Base-by-base conservation (phyloP, 2,797 vertebrate species). In the Neosalanx taihuensis region DNA sequence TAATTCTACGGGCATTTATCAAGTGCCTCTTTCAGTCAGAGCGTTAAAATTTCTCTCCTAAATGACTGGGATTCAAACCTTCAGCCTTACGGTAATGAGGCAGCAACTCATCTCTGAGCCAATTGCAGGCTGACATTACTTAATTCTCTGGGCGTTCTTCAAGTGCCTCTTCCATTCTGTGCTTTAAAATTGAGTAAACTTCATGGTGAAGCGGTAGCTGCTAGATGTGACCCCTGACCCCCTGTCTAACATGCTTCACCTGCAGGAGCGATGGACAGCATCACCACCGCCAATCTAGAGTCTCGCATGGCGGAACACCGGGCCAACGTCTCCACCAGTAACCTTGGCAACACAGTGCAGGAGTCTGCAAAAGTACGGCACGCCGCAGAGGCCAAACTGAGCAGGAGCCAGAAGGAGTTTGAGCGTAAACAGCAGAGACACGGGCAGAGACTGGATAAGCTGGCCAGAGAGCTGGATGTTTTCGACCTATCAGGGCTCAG, bases 221-320 rank as follows among this genome's bases (percentile, higher is more conserved):
- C 51, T n/a, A 56, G 51, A 17, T n/a, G 6, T 56, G 18, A 5
- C 51, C 15, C 46, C 12, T 46, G 35, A 1, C 9, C 37, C 23
- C 64, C 26, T 49, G 64, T 18, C 10, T 23, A 29, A 6, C 26
- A 15, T 30, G 6, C 4, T 31, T 13, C 30, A 6, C 31, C 13
- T 71, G 18, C 79, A 99, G 98, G 98, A 1, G 97, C 97, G 46
- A 85, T 94, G 90, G 95, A 94, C 63, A 97, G 96, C 69, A 95
- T 99, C 81, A 84, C 84, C 72, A 88, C 91, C 68, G 96, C 97
- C 60, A 93, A 95, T 83, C 84, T 85, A 63, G 85, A 93, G 86
- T 98, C 97, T 35, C 65, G 82, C 1, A 89, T 81, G 72, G 95
- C 96, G 0, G 95, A 97, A 82, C 63, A 79, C 56, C 90, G 77